Evolutionary conservation across 2,888 invertebrate species (phyloP).

Genomic region (Eremobia ochroleuca): DNA sequence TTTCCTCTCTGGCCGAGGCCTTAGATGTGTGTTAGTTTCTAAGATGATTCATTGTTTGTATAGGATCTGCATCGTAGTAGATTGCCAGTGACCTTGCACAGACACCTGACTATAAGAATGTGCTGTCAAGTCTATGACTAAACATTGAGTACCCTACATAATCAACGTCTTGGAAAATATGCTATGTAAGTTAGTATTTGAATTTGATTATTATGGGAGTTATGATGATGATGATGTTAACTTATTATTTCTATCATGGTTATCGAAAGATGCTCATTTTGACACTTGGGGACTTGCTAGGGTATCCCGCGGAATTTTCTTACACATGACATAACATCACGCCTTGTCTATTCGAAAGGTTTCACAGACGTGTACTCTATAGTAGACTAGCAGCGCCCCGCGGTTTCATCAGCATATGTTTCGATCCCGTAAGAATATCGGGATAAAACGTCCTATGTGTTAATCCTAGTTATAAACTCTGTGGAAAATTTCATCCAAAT

Average conservation of each 20-base stretch:
- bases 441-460: no score
- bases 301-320: background rate
- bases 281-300: background rate
- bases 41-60: constrained; percentile 47
- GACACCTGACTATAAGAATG: constrained; percentile 43
- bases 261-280: background rate
- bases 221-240: background rate
- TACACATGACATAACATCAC: background rate
- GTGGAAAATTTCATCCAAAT: no score
- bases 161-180: constrained; percentile 9
- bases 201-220: background rate
- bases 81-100: constrained; percentile 45
- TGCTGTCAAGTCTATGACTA: constrained; percentile 33
- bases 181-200: background rate
- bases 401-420: no score
- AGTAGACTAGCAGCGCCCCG: no score
- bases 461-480: no score
- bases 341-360: background rate
- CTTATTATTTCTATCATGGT: background rate
- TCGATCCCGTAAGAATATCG: no score
- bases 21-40: constrained; percentile 14
- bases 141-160: constrained; percentile 24
- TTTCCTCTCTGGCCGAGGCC: background rate
- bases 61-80: constrained; percentile 40
- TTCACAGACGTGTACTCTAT: no score